Evolutionary conservation across 2,113 vertebrate genomes (phyloP), one percentile per base, ranked within the genome.

Genomic region (Hyla sarda): DNA sequence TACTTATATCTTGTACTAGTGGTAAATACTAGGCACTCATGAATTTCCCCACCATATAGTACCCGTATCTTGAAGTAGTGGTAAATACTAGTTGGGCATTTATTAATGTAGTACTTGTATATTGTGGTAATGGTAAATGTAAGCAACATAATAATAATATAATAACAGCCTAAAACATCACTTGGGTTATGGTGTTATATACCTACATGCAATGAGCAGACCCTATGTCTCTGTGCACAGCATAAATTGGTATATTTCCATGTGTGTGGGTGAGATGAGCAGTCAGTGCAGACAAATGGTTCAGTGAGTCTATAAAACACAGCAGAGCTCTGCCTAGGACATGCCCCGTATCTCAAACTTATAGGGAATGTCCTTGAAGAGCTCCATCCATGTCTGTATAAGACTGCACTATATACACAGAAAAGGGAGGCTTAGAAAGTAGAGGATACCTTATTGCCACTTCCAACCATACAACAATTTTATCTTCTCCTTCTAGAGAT

Each of bases 201-300:
- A 48, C 11, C 5, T 25, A 7, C 45, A 25, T 25, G n/a, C 72
- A 28, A 14, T 48, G 30, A 56, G 12, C 11, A 45, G 4, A 25
- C 14, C 34, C 6, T 34, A 17, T 62, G 34, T 50, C 58, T 23
- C 41, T 65, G 65, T 25, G 34, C 23, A 62, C 9, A 80, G 56
- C 30, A 17, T 62, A n/a, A 28, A 1, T 14, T 80, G 56, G 56
- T 25, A 21, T 62, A 81, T 81, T 28, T 79, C 32, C 34, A 80
- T 62, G 13, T 65, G 34, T 65, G 78, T 81, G 34, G 56, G 56
- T 41, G 77, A 45, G 11, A 25, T 80, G 54, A 79, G 32, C 30
- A 37, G 76, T 78, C 50, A 58, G 17, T 58, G 50, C 25, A 77
- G 76, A 79, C 76, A 79, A 79, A 79, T 41, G 30, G 12, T 80